A percentile compares a stretch with the other conserved stretches of the same genome.
phyloP scores from a whole-genome alignment of 1,140 invertebrate genomes.

The Batillaria attramentaria region DNA sequence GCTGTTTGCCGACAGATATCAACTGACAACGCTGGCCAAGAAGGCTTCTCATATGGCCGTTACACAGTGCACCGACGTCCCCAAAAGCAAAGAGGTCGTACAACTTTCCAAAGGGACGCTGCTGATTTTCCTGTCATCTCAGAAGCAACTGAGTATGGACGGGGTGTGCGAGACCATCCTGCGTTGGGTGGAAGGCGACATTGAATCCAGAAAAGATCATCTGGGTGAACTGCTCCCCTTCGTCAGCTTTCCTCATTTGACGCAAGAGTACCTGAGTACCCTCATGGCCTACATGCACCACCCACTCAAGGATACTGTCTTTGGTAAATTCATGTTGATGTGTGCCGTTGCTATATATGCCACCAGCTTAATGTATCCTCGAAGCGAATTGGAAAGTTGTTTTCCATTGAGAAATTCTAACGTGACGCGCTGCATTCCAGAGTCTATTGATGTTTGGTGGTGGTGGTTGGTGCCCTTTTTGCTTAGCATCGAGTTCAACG shows the following conservation, averaged over 20 bases:
- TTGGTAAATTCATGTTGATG: not conserved
- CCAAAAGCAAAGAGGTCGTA: not conserved
- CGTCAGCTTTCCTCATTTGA: slow-evolving; percentile 9
- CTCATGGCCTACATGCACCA: slow-evolving; percentile 1
- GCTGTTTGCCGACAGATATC: slow-evolving; percentile 17
- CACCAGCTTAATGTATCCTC: no score
- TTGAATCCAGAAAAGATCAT: not conserved
- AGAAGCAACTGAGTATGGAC: slow-evolving; percentile 15
- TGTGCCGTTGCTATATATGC: no score
- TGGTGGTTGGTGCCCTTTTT: not conserved
- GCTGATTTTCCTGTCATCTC: not conserved
- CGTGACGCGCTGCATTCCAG: not conserved
- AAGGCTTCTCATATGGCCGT: not conserved
- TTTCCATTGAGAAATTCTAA: not conserved
- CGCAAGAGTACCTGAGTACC: not conserved
- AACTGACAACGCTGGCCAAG: not conserved
- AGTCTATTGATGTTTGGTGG: not conserved
- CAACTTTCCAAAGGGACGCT: slow-evolving; percentile 12
- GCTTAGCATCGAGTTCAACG: not conserved
- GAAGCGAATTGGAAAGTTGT: no score
- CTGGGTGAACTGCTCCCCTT: slow-evolving; percentile 3
- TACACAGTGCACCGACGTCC: not conserved
- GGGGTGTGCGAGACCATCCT: slow-evolving; percentile 9
- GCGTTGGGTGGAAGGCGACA: slow-evolving; percentile 18
- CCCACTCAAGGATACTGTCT: not conserved